These are phyloP conservation scores for Eupithecia pulchellata DNA, from an alignment of 2,888 invertebrate genomes.

Conservation along the genomic window DNA sequence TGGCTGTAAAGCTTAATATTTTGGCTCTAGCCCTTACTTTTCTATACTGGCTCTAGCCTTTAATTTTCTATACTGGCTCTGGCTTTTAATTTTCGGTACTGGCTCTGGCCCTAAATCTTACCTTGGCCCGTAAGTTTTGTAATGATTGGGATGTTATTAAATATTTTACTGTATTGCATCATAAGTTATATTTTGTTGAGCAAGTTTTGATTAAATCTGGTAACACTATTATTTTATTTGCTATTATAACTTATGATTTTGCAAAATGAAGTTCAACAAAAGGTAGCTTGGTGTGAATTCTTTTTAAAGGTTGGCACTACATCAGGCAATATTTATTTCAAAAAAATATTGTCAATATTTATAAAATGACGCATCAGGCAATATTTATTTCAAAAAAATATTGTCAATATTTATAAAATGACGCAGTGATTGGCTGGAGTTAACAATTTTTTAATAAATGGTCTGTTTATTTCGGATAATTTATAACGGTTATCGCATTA, in stretches of 20 bases:
- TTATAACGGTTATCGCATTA: neutral
- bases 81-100: neutral
- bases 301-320: neutral
- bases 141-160: neutral
- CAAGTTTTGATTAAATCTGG: neutral
- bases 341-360: neutral
- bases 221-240: neutral
- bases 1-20: too few species aligned
- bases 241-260: neutral
- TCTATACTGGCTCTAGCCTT: too few species aligned
- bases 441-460: too few species aligned
- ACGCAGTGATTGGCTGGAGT: neutral
- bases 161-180: neutral
- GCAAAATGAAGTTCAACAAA: neutral
- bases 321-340: neutral
- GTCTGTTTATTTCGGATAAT: too few species aligned
- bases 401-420: neutral
- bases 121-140: neutral
- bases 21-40: neutral
- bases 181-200: neutral
- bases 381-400: neutral
- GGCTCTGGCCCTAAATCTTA: neutral
- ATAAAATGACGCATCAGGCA: too few species aligned
- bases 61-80: neutral
- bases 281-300: neutral